Evolutionary conservation across 1,140 invertebrate species (phyloP), one percentile per base, ranked within the genome.

Genomic region (Leptopilina boulardi): DNA sequence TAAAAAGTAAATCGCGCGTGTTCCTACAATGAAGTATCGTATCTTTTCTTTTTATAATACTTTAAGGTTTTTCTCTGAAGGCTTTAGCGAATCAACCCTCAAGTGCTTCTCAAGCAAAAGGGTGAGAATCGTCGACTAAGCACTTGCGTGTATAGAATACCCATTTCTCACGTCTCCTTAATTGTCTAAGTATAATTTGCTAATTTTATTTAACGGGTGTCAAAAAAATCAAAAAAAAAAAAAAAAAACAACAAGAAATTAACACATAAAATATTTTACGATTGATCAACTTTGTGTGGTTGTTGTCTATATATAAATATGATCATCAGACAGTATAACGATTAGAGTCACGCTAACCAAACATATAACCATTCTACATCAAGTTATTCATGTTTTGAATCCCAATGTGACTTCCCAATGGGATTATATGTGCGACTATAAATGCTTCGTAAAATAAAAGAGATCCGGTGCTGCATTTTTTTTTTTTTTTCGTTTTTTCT

Each of bases 161-260:
- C 76, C 59, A 15, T 66, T 8, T 23, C 56, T 30, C 23, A n/a
- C 23, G 13, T 9, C 34, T 38, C 11, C 23, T 30, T 66, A 66
- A 34, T 30, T n/a, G 76, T 30, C 26, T 30, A 44, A 41, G 72
- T 42, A 73, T 80, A 82, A 84, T 79, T 82, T 76, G 77, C 82
- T 84, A 84, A 84, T 84, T 84, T 76, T 75, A 84, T 82, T 84
- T 82, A 84, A 84, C 83, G 80, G 77, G 80, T 82, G 82, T 71
- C 76, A 80, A 56, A 78, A 79, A 73, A 76, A 51, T 77, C 82
- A 56, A 78, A 79, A 73, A 76, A 51, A 79, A 84, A n/a, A n/a
- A 78, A 56, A 19, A 76, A 77, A 72, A 47, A 3, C 13, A 11
- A 13, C 13, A 38, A 42, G 42, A 34, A 34, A 34, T 34, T 34